A percentile compares a stretch with the other conserved stretches of the same genome.
These are phyloP conservation scores for Melinopterus prodromus DNA, from an alignment of 2,888 invertebrate species.

Conservation along the genomic window DNA sequence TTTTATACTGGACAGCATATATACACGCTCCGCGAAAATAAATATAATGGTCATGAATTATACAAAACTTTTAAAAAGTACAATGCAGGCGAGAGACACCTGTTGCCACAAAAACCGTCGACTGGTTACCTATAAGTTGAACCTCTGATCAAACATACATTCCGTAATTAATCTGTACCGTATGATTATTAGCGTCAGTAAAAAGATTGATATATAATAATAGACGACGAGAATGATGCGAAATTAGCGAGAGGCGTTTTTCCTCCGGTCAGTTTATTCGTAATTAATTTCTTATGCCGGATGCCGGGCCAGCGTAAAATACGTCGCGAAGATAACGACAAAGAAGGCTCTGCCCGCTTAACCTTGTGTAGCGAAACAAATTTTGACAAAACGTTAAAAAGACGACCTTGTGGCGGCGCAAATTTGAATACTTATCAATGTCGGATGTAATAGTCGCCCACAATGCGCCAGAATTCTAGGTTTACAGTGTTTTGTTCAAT, in stretches of 20 bases:
- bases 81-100: neutral
- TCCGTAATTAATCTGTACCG: slow-evolving; percentile 4
- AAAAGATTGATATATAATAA: neutral
- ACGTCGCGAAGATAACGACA: neutral
- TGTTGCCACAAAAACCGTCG: neutral
- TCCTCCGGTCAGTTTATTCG: neutral
- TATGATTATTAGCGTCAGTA: neutral
- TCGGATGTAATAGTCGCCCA: neutral
- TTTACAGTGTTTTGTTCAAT: neutral
- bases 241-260: slow-evolving; percentile 4
- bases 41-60: neutral
- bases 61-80: neutral
- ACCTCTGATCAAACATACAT: neutral
- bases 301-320: slow-evolving; percentile 4
- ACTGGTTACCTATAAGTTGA: neutral
- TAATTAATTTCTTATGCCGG: slow-evolving; percentile 4
- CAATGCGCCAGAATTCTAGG: neutral
- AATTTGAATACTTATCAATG: neutral
- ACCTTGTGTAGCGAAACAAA: neutral
- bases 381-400: neutral
- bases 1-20: neutral
- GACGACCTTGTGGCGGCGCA: neutral
- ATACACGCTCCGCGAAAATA: neutral
- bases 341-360: neutral
- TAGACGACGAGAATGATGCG: neutral